Evolutionary conservation across 2,113 vertebrate genomes (phyloP), one percentile per base, ranked within the genome.

Genomic region (Saguinus midas): DNA sequence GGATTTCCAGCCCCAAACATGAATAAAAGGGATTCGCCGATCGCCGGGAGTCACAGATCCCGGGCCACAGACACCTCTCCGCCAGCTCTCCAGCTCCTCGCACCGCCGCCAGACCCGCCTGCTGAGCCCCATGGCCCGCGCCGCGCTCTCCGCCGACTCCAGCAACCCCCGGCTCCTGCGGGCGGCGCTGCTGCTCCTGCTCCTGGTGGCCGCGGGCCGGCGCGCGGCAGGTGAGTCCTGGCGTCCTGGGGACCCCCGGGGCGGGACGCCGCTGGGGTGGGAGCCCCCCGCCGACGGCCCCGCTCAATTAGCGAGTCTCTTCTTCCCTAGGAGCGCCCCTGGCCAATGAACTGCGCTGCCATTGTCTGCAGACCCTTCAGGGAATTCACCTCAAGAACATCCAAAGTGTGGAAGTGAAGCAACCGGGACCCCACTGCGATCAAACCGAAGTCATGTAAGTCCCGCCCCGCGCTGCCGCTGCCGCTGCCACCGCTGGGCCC

Each of bases 101-200:
- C 61, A 64, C 61, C 27, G 61, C 27, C 27, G 61, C 27, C 27
- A 4, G 27, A 29, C 12, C 27, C 5, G 61, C 35, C 10, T 43
- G 50, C 87, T 23, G 27, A 87, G 40, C 25, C 76, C 10, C 93
- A 95, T 95, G 95, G 70, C 75, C 86, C 50, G 2, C 81, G 35
- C 90, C 23, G 50, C 80, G 0, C 2, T 1, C 52, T 1, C 80
- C 68, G 21, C 81, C 18, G 3, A 35, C 4, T 3, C 57, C 35
- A 10, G 91, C 23, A 14, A 37, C 1, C 12, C 43, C 35, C 29
- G 86, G 4, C 40, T 93, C 37, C 68, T 96, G 3, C 14, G 35
- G 8, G 40, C 43, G 0, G 79, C 82, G n/a, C n/a, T 92, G 72
- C 96, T 95, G n/a, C 55, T 95, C 1, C 79, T 95, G 61, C 52